A percentile compares a stretch with the other conserved stretches of the same genome.
These are phyloP conservation scores for Cavia aperea DNA, from an alignment of 2,113 vertebrate genomes.

Conservation along the genomic window DNA sequence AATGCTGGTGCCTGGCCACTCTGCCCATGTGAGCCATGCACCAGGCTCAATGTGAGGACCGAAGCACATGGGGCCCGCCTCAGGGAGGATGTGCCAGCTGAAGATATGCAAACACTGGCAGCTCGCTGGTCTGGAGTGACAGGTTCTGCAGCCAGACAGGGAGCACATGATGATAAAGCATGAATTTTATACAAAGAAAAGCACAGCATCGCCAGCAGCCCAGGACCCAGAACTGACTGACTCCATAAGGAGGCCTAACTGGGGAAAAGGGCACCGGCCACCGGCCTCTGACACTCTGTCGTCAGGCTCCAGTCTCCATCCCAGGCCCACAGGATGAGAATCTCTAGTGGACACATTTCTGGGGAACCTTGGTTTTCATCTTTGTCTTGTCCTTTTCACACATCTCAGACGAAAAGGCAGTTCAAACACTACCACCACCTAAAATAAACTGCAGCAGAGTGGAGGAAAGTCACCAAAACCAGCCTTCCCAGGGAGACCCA, in stretches of 20 bases:
- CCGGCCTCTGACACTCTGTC: not conserved
- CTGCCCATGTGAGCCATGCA: not conserved
- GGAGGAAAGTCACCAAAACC: not conserved
- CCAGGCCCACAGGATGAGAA: not conserved
- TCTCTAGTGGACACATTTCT: not conserved
- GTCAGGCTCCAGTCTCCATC: not conserved
- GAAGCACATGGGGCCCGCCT: not conserved
- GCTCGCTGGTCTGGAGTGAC: not conserved
- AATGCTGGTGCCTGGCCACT: not conserved
- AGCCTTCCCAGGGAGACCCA: not conserved
- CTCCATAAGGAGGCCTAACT: not conserved
- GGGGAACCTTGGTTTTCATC: not conserved
- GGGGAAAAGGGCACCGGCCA: not conserved
- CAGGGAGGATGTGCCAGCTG: no score
- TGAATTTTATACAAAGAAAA: not conserved
- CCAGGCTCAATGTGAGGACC: not conserved
- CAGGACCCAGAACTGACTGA: not conserved
- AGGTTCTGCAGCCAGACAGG: not conserved
- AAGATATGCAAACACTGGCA: not conserved
- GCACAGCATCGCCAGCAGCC: not conserved
- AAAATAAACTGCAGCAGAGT: not conserved
- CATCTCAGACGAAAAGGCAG: not conserved
- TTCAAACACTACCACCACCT: not conserved
- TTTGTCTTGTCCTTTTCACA: not conserved
- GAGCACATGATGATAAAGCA: not conserved